Evolutionary conservation across 2,888 invertebrate genomes (phyloP).

Genomic region (Homarus gammarus): DNA sequence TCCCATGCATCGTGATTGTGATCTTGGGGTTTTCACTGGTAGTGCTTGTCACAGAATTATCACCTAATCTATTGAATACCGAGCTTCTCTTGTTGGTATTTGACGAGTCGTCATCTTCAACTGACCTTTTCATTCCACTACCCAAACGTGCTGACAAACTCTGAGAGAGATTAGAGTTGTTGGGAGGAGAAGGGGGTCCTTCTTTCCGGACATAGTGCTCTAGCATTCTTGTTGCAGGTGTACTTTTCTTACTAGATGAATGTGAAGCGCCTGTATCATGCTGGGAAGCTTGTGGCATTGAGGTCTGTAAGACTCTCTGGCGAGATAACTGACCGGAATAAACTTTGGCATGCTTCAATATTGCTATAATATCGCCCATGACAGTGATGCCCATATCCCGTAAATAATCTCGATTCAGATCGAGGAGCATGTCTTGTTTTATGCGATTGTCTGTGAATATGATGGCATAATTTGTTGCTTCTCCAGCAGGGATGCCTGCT

Average conservation of each 20-base stretch:
- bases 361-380: conserved; percentile 85
- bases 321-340: conserved; percentile 69
- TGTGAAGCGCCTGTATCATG: conserved; percentile 19
- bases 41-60: conserved; percentile 74
- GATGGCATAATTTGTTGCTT: conserved; percentile 90
- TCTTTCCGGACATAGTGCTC: conserved; percentile 76
- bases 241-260: conserved; percentile 66
- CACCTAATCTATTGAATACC: conserved; percentile 74
- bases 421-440: conserved; percentile 90
- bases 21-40: conserved; percentile 72
- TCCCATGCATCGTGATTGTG: conserved; percentile 73
- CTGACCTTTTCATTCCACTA: conserved; percentile 37
- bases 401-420: conserved; percentile 91
- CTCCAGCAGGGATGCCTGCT: conserved; percentile 89
- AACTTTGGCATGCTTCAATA: conserved; percentile 83
- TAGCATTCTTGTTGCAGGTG: conserved; percentile 74
- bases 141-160: conserved; percentile 66
- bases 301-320: conserved; percentile 62
- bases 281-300: conserved; percentile 1
- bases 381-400: conserved; percentile 91
- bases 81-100: conserved; percentile 66
- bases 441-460: conserved; percentile 93
- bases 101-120: conserved; percentile 54
- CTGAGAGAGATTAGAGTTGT: conserved; percentile 47
- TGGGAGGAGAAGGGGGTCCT: conserved; percentile 52